phyloP scores from a whole-genome alignment of 2,888 invertebrate genomes.

The Diadegma fenestrale region DNA sequence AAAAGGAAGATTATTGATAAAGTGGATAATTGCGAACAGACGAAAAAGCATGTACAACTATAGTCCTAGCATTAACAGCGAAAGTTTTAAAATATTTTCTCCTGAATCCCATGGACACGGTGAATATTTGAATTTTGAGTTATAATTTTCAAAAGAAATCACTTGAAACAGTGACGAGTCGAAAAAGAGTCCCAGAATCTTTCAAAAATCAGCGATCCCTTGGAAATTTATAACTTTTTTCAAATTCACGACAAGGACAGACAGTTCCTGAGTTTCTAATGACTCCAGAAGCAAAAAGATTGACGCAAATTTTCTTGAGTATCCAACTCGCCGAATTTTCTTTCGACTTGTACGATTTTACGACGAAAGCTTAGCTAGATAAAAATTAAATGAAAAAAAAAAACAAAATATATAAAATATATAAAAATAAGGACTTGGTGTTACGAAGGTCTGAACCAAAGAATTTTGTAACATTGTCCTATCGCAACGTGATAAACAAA shows the following conservation, averaged over 20 bases:
- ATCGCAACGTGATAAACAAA: constrained; percentile 18
- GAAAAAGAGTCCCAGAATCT: neutral
- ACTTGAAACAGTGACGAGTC: neutral
- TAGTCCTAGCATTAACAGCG: neutral
- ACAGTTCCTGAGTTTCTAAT: constrained; percentile 65
- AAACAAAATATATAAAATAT: constrained; percentile 27
- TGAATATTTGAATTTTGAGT: neutral
- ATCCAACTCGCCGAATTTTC: neutral
- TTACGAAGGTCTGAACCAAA: constrained; percentile 79
- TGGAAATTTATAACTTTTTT: constrained; percentile 70
- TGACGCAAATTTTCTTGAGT: neutral
- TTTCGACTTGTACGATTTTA: constrained; percentile 72
- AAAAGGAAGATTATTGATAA: constrained; percentile 12
- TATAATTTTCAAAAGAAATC: neutral
- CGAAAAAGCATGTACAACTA: constrained; percentile 60
- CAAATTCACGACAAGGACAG: too few species aligned
- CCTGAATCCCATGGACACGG: neutral
- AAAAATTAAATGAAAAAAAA: constrained; percentile 44
- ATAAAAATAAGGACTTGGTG: constrained; percentile 71
- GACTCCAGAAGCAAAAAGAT: constrained; percentile 72
- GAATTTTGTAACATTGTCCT: constrained; percentile 76
- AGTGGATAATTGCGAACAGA: constrained; percentile 55
- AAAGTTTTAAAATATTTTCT: neutral
- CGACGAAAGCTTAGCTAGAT: constrained; percentile 70
- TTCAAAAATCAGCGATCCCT: neutral